These are phyloP conservation scores for Rhyacichthys aspro DNA, from an alignment of 2,797 vertebrate species.

Conservation along the genomic window DNA sequence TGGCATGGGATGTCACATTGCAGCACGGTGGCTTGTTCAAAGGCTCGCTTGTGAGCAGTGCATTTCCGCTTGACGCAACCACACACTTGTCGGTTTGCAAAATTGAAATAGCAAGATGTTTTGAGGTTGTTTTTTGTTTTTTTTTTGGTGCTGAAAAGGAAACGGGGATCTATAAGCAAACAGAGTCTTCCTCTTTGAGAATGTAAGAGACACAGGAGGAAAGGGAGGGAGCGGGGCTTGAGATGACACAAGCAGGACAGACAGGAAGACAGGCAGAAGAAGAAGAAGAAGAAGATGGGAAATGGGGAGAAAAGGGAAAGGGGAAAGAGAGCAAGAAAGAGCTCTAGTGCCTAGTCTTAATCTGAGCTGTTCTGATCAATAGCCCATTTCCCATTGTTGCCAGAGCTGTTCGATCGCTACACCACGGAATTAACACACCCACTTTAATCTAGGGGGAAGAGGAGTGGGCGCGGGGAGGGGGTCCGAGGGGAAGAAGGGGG, in stretches of 20 bases:
- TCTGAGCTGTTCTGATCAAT: constrained; percentile 98
- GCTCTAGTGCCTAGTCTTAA: constrained; percentile 98
- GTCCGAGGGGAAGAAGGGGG: constrained; percentile 48
- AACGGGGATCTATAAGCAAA: constrained; percentile 38
- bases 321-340: constrained; percentile 90
- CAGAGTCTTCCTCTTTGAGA: constrained; percentile 53
- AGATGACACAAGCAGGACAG: constrained; percentile 69
- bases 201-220: constrained; percentile 38
- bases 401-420: constrained; percentile 98
- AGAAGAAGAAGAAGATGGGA: constrained; percentile 79
- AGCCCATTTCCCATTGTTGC: constrained; percentile 99
- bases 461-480: constrained; percentile 50
- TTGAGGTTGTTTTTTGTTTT: constrained; percentile 2
- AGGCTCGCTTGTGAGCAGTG: constrained; percentile 19
- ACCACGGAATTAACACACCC: constrained; percentile 96
- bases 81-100: constrained; percentile 3
- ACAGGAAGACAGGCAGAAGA: constrained; percentile 75
- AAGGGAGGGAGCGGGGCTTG: constrained; percentile 44
- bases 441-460: constrained; percentile 97
- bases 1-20: constrained; percentile 60
- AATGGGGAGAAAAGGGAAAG: constrained; percentile 81
- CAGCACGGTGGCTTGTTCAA: constrained; percentile 51
- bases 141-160: background rate
- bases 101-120: constrained; percentile 4
- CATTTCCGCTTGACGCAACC: constrained; percentile 18